Evolutionary conservation across 2,113 vertebrate species (phyloP).

Genomic region (Setophaga coronata): DNA sequence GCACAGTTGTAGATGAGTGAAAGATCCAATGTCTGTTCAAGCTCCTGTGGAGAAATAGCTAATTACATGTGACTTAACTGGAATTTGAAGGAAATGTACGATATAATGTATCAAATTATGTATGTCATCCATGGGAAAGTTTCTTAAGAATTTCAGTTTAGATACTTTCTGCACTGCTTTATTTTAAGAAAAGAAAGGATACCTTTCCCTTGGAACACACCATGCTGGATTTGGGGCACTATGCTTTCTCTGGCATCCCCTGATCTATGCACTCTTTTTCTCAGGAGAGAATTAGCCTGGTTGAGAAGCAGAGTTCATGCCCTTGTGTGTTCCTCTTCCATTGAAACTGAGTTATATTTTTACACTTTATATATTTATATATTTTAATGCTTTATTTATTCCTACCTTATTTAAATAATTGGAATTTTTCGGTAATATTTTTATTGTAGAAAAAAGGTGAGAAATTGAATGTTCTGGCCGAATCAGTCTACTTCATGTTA

Average conservation of each 20-base stretch:
- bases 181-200: not conserved
- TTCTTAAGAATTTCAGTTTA: not conserved
- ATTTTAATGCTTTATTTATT: conserved; percentile 7
- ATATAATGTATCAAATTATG: not conserved
- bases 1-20: not conserved
- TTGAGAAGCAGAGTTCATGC: not conserved
- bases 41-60: not conserved
- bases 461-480: conserved; percentile 42
- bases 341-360: not conserved
- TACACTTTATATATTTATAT: not conserved
- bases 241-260: not conserved
- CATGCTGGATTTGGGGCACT: not conserved
- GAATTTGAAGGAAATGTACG: not conserved
- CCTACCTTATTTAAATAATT: not conserved
- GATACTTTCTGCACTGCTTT: not conserved
- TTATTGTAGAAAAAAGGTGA: conserved; percentile 43
- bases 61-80: not conserved
- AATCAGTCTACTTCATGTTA: conserved; percentile 41
- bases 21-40: not conserved
- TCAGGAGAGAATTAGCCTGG: not conserved
- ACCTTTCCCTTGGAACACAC: not conserved
- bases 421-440: conserved; percentile 33
- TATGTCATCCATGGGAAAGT: not conserved
- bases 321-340: not conserved
- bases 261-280: accelerated